Base-by-base conservation (phyloP, 2,888 invertebrate species). In the Ametastegia equiseti region DNA sequence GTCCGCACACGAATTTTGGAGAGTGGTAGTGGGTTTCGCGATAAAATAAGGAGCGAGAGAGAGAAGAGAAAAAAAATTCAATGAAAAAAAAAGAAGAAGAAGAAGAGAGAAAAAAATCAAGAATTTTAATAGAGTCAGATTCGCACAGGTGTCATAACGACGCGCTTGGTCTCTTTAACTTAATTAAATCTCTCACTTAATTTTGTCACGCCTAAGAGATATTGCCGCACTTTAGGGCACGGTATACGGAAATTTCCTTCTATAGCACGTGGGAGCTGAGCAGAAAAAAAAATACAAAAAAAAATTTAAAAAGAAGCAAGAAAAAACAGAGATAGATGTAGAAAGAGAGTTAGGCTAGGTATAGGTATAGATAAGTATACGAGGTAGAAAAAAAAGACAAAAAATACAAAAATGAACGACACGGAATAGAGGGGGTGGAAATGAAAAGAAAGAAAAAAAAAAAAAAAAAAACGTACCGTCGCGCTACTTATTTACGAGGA, bases 91-190 rank as follows among this genome's bases (percentile, higher is more conserved):
- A 19, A 67, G 1, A 23, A 2, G 19, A 67, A 42, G n/a, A n/a
- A n/a, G n/a, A n/a, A 42, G 13, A 5, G 5, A 23, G 5, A 39
- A 23, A 23, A 7, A 23, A 67, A 15, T 63, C 7, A 45, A 45
- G 7, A 1, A 45, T 33, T 33, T 33, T 67, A 67, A 67, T 67
- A 39, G 67, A 36, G 3, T 42, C 39, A 67, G 23, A 67, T 67
- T 67, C 42, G 19, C 67, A 67, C 67, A 67, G 42, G 39, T 67
- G 67, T 67, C 67, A 67, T n/a, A 42, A 67, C n/a, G n/a, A n/a
- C n/a, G n/a, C 67, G 23, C 39, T 67, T n/a, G 11, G 67, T 33
- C 13, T 19, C 57, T 36, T 67, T 67, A 67, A 67, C 67, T 69
- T 69, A 23, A 69, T 69, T 69, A 42, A 69, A 42, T 69, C 36